Conservation (phyloP, 2,888 invertebrate species). For the Junonia oenone region DNA sequence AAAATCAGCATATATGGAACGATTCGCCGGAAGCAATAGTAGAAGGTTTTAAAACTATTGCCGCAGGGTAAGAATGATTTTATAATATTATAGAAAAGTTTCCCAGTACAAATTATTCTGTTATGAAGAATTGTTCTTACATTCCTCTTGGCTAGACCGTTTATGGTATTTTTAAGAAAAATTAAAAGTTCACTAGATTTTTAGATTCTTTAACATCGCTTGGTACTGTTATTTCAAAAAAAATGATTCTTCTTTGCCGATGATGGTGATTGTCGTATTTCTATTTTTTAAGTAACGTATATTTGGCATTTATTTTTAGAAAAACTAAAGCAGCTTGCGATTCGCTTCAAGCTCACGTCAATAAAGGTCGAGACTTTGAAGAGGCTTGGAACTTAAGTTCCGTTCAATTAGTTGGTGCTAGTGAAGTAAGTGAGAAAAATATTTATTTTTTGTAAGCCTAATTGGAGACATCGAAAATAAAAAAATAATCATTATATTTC, state of each 20-base stretch:
- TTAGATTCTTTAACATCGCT: too few relatives aligned
- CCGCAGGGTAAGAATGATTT: constrained; percentile 76
- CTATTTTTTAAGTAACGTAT: too few relatives aligned
- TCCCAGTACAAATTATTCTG: too few relatives aligned
- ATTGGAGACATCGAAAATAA: too few relatives aligned
- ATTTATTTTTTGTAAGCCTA: not conserved
- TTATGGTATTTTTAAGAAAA: too few relatives aligned
- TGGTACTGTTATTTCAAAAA: too few relatives aligned
- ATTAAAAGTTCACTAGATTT: too few relatives aligned
- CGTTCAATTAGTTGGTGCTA: constrained; percentile 88
- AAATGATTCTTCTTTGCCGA: too few relatives aligned
- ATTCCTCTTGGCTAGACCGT: too few relatives aligned
- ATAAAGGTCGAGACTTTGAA: constrained; percentile 81
- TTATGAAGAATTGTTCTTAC: too few relatives aligned
- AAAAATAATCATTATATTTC: too few relatives aligned
- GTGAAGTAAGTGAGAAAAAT: constrained; percentile 80
- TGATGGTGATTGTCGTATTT: too few relatives aligned
- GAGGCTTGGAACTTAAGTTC: constrained; percentile 92
- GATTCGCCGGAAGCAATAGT: constrained; percentile 76
- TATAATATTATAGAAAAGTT: not conserved
- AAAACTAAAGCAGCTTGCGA: constrained; percentile 27
- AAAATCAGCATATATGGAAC: constrained; percentile 44
- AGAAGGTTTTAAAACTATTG: constrained; percentile 79
- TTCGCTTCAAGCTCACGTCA: constrained; percentile 13
- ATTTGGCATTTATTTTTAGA: constrained; percentile 26